These are phyloP conservation scores for Phlogophora meticulosa DNA, from an alignment of 2,888 invertebrate genomes.

Conservation along the genomic window DNA sequence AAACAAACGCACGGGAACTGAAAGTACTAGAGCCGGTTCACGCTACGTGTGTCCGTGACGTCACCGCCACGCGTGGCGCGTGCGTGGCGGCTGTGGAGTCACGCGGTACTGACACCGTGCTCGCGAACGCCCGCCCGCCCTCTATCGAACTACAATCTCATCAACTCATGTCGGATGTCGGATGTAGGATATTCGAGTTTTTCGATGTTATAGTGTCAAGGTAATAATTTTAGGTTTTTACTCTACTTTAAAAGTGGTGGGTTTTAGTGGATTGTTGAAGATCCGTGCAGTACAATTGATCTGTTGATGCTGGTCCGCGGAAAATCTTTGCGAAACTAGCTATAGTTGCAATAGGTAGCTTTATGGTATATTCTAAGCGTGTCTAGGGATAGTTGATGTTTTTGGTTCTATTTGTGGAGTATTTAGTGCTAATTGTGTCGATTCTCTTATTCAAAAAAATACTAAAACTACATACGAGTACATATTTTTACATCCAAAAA, in stretches of 20 bases:
- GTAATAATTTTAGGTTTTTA: slow-evolving; percentile 7
- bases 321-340: not conserved
- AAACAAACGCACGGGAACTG: slow-evolving; percentile 55
- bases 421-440: too few species aligned
- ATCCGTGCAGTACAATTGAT: not conserved
- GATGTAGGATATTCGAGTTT: slow-evolving; percentile 22
- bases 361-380: too few species aligned
- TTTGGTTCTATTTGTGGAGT: too few species aligned
- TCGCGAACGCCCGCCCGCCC: slow-evolving; percentile 41
- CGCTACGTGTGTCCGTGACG: slow-evolving; percentile 61
- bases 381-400: too few species aligned
- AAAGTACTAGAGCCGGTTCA: slow-evolving; percentile 39
- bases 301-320: not conserved
- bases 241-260: not conserved
- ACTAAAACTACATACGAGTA: too few species aligned
- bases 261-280: not conserved
- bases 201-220: slow-evolving; percentile 17
- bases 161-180: not conserved
- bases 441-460: too few species aligned
- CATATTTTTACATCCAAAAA: too few species aligned
- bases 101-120: slow-evolving; percentile 67
- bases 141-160: slow-evolving; percentile 51
- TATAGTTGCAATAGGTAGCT: too few species aligned
- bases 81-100: slow-evolving; percentile 67
- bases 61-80: slow-evolving; percentile 65